Conservation (phyloP, 2,113 vertebrate genomes). For the Amphilophus citrinellus region DNA sequence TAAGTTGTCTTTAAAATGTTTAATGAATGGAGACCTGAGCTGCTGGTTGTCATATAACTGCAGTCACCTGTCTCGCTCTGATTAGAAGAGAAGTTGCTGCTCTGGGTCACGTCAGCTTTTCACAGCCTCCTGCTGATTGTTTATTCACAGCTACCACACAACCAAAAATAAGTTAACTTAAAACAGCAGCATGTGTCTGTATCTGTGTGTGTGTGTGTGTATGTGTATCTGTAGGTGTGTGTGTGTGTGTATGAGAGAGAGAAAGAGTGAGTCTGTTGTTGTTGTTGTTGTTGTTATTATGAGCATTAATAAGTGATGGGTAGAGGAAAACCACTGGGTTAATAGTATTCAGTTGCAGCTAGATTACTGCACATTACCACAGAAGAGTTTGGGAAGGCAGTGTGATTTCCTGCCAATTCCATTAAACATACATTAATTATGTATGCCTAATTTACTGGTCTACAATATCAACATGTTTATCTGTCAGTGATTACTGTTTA, state of each 20-base stretch:
- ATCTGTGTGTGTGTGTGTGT: not conserved
- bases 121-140: not conserved
- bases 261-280: not conserved
- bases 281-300: slow-evolving; percentile 19
- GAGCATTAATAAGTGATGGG: slow-evolving; percentile 2
- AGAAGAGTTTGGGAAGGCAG: slow-evolving; percentile 43
- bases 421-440: slow-evolving; percentile 72
- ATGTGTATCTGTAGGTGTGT: not conserved
- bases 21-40: not conserved
- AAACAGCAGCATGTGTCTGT: not conserved
- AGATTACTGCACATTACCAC: slow-evolving; percentile 56
- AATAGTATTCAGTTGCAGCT: slow-evolving; percentile 49
- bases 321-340: slow-evolving; percentile 13
- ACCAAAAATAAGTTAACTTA: not conserved
- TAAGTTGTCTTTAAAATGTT: not conserved
- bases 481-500: slow-evolving; percentile 62
- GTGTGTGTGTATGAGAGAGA: not conserved
- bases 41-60: not conserved
- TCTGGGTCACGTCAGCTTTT: slow-evolving; percentile 3
- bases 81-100: not conserved
- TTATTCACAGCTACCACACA: not conserved
- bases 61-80: not conserved
- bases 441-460: slow-evolving; percentile 67
- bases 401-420: slow-evolving; percentile 58
- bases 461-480: slow-evolving; percentile 70